Percentiles rank a stretch among this genome's conserved stretches.
phyloP scores from a whole-genome alignment of 37 sponge, comb jelly and placozoan genomes.

The Hormiphora californensis region DNA sequence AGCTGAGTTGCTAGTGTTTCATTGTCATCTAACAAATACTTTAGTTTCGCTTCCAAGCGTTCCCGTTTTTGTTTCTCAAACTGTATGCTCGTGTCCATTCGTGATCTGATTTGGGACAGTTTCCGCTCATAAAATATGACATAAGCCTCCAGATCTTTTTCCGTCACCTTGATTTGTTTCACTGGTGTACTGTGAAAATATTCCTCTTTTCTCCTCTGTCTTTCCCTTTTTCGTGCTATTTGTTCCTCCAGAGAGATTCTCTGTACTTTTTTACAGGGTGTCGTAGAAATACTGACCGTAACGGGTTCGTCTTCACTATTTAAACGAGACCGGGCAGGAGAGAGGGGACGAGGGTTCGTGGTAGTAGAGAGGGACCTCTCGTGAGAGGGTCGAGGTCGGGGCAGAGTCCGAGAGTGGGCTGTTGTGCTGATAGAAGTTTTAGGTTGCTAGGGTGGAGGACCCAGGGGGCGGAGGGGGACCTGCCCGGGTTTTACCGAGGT shows the following conservation, averaged over 20 bases:
- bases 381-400: background rate
- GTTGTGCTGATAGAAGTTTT: background rate
- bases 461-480: background rate
- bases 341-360: background rate
- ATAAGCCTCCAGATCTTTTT: background rate
- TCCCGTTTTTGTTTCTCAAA: slow-evolving; percentile 4
- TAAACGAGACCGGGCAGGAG: background rate
- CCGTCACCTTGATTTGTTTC: background rate
- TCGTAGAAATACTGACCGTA: background rate
- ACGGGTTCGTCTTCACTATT: background rate
- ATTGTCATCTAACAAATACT: background rate
- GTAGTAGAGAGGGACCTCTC: background rate
- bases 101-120: background rate
- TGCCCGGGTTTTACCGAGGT: background rate
- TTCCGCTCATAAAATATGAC: background rate
- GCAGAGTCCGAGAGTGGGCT: background rate
- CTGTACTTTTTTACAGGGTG: background rate
- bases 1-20: background rate
- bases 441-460: background rate
- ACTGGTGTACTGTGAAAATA: background rate
- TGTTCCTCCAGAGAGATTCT: slow-evolving; percentile 17
- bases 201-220: background rate
- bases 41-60: background rate
- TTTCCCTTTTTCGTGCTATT: background rate
- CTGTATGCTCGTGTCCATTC: background rate